Conservation (phyloP, 2,113 vertebrate genomes). For the Pygoscelis antarcticus region DNA sequence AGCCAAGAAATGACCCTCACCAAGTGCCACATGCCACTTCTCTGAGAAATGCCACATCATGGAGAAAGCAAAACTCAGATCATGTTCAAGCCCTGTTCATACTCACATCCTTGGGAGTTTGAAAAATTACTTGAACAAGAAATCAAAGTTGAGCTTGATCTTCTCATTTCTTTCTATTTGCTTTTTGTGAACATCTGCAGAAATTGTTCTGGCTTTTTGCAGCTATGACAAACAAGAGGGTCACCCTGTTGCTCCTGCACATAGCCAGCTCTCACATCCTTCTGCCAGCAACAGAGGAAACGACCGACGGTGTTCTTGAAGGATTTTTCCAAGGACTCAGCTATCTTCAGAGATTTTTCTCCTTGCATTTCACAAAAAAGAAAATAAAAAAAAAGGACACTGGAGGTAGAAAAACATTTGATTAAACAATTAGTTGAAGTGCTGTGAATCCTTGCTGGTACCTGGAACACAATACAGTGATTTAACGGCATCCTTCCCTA, state of each 20-base stretch:
- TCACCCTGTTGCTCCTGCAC: neutral
- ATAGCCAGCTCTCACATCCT: neutral
- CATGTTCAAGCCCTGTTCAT: accelerated
- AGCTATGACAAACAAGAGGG: neutral
- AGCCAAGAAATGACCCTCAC: neutral
- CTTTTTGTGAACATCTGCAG: neutral
- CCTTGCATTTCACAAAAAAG: neutral
- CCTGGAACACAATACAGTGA: neutral
- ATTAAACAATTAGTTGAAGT: neutral
- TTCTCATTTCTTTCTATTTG: neutral
- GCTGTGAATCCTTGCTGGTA: neutral
- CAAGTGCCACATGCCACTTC: neutral
- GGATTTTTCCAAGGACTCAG: neutral
- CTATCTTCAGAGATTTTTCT: neutral
- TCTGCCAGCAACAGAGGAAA: neutral
- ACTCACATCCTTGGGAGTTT: neutral
- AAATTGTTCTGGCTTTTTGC: neutral
- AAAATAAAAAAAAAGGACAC: neutral
- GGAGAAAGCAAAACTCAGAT: neutral
- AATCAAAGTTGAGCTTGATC: neutral
- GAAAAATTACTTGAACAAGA: neutral
- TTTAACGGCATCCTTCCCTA: neutral
- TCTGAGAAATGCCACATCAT: accelerated
- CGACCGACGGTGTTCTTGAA: accelerated
- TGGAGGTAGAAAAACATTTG: neutral